phyloP scores from a whole-genome alignment of 2,888 invertebrate species.

The Xestia xanthographa region DNA sequence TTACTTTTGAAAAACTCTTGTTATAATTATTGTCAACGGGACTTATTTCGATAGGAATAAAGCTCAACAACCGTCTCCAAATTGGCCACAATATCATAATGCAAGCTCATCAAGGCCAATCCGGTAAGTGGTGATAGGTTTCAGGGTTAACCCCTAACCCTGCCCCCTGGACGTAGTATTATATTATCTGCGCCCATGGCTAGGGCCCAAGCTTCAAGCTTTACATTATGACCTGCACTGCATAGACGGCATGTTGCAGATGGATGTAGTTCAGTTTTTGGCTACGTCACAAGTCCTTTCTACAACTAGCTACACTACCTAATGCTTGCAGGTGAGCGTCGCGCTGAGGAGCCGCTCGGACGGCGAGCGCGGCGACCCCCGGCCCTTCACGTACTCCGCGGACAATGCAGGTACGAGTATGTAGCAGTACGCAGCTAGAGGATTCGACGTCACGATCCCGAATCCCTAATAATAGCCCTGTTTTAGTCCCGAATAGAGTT shows the following conservation, averaged over 20 bases:
- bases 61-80: not conserved
- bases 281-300: too few species aligned
- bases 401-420: not conserved
- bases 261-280: not conserved
- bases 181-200: too few species aligned
- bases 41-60: too few species aligned
- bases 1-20: too few species aligned
- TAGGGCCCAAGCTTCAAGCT: not conserved
- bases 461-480: not conserved
- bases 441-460: too few species aligned
- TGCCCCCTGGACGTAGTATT: too few species aligned
- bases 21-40: not conserved
- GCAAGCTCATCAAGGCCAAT: not conserved
- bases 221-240: not conserved
- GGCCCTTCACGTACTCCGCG: not conserved
- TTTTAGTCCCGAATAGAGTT: not conserved
- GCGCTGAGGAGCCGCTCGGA: constrained; percentile 11
- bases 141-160: too few species aligned
- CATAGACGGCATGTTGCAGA: not conserved
- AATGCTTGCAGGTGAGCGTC: constrained; percentile 1
- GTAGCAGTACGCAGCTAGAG: not conserved
- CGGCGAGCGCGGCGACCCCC: not conserved
- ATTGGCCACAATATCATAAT: not conserved
- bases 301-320: not conserved
- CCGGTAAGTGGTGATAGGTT: not conserved